phyloP scores from a whole-genome alignment of 2,888 invertebrate species.

The Polietes domitor region DNA sequence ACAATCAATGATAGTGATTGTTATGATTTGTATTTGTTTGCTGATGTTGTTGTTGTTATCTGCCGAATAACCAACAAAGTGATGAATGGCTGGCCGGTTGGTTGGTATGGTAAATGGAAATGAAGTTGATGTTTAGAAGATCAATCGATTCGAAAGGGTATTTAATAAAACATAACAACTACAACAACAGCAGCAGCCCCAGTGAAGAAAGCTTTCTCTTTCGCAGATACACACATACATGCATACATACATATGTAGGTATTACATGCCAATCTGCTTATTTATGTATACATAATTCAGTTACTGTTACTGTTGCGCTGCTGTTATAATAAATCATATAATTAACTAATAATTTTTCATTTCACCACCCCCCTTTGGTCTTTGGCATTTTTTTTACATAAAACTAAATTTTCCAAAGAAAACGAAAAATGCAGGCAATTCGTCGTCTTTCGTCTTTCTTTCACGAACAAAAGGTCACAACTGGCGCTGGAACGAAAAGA shows the following conservation, averaged over 20 bases:
- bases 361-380: background rate
- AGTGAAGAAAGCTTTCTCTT: conserved; percentile 48
- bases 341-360: conserved; percentile 40
- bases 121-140: conserved; percentile 1
- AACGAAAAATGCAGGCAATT: background rate
- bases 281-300: background rate
- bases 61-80: background rate
- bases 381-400: background rate
- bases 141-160: background rate
- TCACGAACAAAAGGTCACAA: conserved; percentile 29
- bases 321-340: conserved; percentile 46
- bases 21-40: background rate
- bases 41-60: background rate
- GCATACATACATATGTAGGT: background rate
- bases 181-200: too few species aligned
- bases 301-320: too few species aligned
- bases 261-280: too few species aligned
- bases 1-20: conserved; percentile 8
- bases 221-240: background rate
- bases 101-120: background rate
- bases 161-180: background rate
- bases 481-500: conserved; percentile 40
- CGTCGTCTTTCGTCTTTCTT: too few species aligned
- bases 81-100: background rate
- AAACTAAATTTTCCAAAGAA: background rate